Conservation (phyloP, 1,140 invertebrate genomes). For the Chionoecetes opilio region DNA sequence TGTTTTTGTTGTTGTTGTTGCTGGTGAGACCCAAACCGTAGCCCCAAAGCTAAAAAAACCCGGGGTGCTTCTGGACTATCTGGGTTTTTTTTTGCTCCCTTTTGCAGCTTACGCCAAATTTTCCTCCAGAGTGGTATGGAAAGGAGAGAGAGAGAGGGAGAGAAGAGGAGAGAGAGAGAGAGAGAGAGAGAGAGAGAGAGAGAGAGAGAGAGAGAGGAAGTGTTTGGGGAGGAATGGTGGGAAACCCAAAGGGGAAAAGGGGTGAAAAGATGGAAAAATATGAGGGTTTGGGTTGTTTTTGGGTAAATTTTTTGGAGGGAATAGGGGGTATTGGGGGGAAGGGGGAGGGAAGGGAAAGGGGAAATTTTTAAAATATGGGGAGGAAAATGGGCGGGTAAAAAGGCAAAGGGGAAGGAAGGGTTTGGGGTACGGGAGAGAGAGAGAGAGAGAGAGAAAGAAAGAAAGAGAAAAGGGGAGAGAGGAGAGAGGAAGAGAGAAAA, state of each 20-base stretch:
- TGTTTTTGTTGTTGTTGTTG: no score
- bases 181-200: background rate
- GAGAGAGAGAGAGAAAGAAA: background rate
- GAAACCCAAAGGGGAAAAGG: background rate
- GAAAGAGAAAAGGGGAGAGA: background rate
- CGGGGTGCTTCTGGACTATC: background rate
- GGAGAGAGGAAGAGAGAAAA: background rate
- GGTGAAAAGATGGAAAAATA: background rate
- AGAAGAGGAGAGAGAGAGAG: no score
- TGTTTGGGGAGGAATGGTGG: background rate
- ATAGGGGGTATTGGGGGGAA: no score
- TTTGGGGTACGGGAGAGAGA: conserved; percentile 9
- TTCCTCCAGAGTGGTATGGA: no score
- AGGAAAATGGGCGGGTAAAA: conserved; percentile 5
- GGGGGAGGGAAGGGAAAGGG: background rate
- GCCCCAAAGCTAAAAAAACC: background rate
- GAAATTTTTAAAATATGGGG: background rate
- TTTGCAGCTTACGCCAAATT: no score
- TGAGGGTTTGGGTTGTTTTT: background rate
- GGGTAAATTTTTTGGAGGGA: background rate
- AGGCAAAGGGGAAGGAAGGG: background rate
- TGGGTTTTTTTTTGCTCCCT: no score
- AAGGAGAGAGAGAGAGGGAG: no score
- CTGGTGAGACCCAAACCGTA: background rate
- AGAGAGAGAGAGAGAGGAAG: background rate